Percentiles rank a stretch among this genome's conserved stretches.
These are phyloP conservation scores for Torymus tubicola DNA, from an alignment of 2,888 invertebrate genomes.

Conservation along the genomic window DNA sequence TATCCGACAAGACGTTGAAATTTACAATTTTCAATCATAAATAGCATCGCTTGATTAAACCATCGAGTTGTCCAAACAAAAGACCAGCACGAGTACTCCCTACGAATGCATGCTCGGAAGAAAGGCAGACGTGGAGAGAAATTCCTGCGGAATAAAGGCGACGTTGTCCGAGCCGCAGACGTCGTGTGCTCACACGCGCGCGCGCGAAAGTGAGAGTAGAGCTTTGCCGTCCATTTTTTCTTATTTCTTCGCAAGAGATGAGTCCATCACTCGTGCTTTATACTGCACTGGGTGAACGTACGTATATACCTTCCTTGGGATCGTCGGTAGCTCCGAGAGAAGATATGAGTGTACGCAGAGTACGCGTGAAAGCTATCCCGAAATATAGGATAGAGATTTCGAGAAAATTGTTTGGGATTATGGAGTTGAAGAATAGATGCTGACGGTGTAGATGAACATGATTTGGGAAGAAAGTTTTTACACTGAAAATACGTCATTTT, in stretches of 20 bases:
- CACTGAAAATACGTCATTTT: too few relatives aligned
- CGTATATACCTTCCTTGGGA: constrained; percentile 3
- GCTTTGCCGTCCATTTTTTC: neutral
- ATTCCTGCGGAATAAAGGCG: constrained; percentile 31
- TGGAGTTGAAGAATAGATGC: too few relatives aligned
- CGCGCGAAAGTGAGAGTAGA: constrained; percentile 20
- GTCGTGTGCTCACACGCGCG: neutral
- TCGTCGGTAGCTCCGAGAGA: constrained; percentile 2
- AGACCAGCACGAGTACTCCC: too few relatives aligned
- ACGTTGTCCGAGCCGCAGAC: constrained; percentile 15
- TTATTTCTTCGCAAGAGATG: neutral
- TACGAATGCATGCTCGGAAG: too few relatives aligned
- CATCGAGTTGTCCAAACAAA: too few relatives aligned
- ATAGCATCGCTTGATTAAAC: too few relatives aligned
- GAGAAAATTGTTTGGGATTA: neutral
- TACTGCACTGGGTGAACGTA: neutral
- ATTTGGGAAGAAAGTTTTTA: too few relatives aligned
- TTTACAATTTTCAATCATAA: too few relatives aligned
- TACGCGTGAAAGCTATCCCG: neutral
- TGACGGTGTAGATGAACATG: too few relatives aligned
- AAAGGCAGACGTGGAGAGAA: constrained; percentile 10
- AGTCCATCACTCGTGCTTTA: neutral
- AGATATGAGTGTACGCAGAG: neutral
- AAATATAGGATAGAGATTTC: neutral
- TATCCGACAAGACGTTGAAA: too few relatives aligned